Base-by-base conservation (phyloP, 2,888 invertebrate species). In the Dromius quadrimaculatus region DNA sequence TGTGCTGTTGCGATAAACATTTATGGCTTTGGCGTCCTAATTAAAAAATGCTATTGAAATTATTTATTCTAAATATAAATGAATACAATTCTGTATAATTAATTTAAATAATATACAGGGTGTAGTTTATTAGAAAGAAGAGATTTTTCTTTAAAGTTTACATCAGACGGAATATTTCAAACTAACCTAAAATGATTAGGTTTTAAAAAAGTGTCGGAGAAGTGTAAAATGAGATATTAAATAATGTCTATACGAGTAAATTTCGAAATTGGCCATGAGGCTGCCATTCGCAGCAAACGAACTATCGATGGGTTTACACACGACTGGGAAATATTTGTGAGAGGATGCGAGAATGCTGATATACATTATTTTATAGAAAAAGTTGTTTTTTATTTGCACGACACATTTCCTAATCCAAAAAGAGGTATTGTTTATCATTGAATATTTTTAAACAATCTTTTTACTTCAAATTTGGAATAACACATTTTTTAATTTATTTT, bases 291-390 rank as follows among this genome's bases (percentile, higher is more conserved):
- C 78, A 88, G 89, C 64, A 92, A 93, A 81, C 89, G 89, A 77
- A 94, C 95, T 9, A 88, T 90, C 17, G 94, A 95, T 81, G 97
- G 95, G 50, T 97, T 94, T 81, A 98, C 97, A 76, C 98, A 98
- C 84, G 97, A 98, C 82, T 98, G 98, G 98, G 94, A 94, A 82
- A 91, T 98, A 64, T 97, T 92, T 84, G 94, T 98, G 17, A 88
- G 93, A 78, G 97, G 97, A 65, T 89, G 90, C 75, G 94, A 96
- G 79, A 91, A 92, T 76, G 90, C 92, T 74, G 92, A 93, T 79
- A 94, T 98, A 77, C 90, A 93, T 78, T 89, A 92, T 80, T 98
- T 94, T 86, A 90, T 97, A 69, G 97, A 97, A 72, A 96, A 94
- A 87, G 92, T 93, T 73, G 92, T 97, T 20, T 97, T 97, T 80